Evolutionary conservation across 2,797 vertebrate species (phyloP), one percentile per base, ranked within the genome.

Genomic region (Tauraco hartlaubi): DNA sequence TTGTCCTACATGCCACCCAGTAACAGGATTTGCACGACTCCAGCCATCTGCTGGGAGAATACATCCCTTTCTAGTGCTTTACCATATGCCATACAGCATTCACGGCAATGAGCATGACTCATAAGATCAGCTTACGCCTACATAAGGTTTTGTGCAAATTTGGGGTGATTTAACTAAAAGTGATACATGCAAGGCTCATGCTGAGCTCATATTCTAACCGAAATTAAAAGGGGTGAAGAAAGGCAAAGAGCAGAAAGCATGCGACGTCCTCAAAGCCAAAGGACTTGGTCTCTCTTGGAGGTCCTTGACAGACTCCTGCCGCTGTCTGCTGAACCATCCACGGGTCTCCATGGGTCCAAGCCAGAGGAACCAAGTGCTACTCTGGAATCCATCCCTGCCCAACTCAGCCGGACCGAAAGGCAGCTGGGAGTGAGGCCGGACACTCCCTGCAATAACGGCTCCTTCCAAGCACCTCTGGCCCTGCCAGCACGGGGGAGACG

Each of bases 11-110:
- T 71, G 68, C 79, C 92, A 85, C 71, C 25, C n/a, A 1, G 62
- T 83, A 96, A 93, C 77, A 89, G 88, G 91, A 92, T 95, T 94
- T 95, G 92, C 73, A 51, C 0, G 31, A 78, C 84, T 64, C 85
- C 88, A 85, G 85, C 77, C 86, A 43, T 85, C 71, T 86, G 59
- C 92, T 19, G 49, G 91, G 78, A 77, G 94, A 90, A 22, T 9
- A 4, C 26, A 61, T 62, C 92, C 89, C 55, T 15, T 71, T 49
- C 67, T 44, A 26, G 72, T 5, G 54, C 71, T 95, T 64, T 72
- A 6, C 90, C 51, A 18, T 9, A 44, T 21, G 51, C 66, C 79
- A 44, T 29, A 58, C n/a, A 29, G 87, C 13, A 66, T 66, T 92
- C 77, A 69, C 1, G 1, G 93, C 85, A 33, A 74, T 1, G 33